Evolutionary conservation across 2,113 vertebrate species (phyloP).

Genomic region (Beaufortia kweichowensis): DNA sequence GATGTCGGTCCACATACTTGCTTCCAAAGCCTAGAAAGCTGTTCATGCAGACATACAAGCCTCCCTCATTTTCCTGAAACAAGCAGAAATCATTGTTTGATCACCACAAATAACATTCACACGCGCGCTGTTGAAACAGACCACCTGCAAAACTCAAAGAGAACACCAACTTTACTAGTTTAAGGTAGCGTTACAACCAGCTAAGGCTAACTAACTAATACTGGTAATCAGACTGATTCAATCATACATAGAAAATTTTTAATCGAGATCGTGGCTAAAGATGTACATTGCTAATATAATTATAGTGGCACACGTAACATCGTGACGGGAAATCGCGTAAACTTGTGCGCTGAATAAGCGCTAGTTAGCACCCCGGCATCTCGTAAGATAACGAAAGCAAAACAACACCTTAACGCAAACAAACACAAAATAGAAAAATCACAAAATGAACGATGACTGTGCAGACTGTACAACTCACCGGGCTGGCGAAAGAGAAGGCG

Average conservation of each 20-base stretch:
- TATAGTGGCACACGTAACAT: background rate
- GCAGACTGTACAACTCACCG: constrained; percentile 76
- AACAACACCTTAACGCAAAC: background rate
- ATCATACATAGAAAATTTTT: constrained; percentile 24
- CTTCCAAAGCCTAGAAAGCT: constrained; percentile 95
- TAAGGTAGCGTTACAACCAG: constrained; percentile 21
- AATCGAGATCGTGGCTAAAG: background rate
- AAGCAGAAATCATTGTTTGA: too few species aligned
- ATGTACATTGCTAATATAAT: background rate
- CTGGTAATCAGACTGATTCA: constrained; percentile 55
- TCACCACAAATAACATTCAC: background rate
- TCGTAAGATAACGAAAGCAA: background rate
- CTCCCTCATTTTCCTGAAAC: constrained; percentile 89
- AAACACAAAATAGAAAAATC: background rate
- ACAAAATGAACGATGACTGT: constrained; percentile 14
- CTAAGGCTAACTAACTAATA: constrained; percentile 10
- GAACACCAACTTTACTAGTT: constrained; percentile 21
- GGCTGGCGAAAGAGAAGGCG: constrained; percentile 93
- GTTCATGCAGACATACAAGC: constrained; percentile 97
- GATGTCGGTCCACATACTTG: constrained; percentile 89
- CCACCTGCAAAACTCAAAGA: constrained; percentile 17
- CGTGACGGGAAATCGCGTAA: background rate
- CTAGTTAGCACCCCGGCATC: background rate
- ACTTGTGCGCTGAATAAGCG: constrained; percentile 9
- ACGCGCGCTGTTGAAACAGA: background rate